A percentile compares a stretch with the other conserved stretches of the same genome.
Evolutionary conservation across 2,113 vertebrate species (phyloP).

Genomic region (Tonatia bakeri): DNA sequence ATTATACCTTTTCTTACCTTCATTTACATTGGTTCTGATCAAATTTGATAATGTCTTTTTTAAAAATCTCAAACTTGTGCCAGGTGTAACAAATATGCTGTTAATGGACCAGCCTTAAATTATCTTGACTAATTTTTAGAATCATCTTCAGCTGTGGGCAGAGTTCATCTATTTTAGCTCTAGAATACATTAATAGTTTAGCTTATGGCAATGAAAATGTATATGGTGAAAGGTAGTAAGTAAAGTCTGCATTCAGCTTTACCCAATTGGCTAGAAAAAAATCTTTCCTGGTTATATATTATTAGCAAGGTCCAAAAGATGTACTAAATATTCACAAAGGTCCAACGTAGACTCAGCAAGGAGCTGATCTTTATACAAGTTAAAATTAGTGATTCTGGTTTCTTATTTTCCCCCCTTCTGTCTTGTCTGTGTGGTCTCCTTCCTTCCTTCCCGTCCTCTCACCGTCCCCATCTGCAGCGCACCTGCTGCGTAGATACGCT

Average conservation of each 20-base stretch:
- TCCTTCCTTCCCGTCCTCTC: neutral
- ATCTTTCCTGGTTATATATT: neutral
- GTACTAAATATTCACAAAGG: neutral
- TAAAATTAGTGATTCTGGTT: neutral
- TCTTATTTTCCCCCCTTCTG: neutral
- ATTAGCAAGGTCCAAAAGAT: neutral
- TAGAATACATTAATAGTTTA: neutral
- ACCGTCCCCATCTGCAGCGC: no score
- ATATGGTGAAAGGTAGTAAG: neutral
- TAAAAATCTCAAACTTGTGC: neutral
- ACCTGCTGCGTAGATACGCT: neutral
- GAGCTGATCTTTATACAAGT: neutral
- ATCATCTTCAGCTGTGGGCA: neutral
- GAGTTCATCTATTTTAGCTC: neutral
- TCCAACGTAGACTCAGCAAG: neutral
- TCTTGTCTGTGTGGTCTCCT: neutral
- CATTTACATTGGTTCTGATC: neutral
- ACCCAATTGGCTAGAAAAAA: neutral
- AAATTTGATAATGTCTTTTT: neutral
- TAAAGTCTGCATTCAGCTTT: neutral
- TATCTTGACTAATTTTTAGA: neutral
- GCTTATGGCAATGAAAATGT: neutral
- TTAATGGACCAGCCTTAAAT: neutral
- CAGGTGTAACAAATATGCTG: neutral
- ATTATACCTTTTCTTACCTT: neutral